These are phyloP conservation scores for Spinibarbus caldwelli DNA, from an alignment of 2,797 vertebrate species.

Conservation along the genomic window DNA sequence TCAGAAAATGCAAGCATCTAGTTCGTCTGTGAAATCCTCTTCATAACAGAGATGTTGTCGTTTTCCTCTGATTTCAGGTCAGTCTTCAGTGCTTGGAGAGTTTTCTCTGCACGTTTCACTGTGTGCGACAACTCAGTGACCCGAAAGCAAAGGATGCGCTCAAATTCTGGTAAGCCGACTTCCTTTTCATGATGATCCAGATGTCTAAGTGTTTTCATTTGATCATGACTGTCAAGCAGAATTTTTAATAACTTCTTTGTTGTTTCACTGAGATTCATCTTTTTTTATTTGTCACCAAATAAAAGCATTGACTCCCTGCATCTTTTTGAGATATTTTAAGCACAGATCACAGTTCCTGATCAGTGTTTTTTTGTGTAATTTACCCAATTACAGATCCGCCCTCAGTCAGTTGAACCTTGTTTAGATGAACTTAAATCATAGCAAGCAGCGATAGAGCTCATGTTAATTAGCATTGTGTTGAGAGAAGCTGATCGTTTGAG, in stretches of 20 bases:
- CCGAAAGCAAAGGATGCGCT: conserved; percentile 72
- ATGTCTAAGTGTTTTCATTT: neutral
- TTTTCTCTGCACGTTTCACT: conserved; percentile 83
- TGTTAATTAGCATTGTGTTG: conserved; percentile 30
- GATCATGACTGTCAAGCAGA: neutral
- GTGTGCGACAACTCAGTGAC: conserved; percentile 72
- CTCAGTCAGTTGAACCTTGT: neutral
- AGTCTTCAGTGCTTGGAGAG: conserved; percentile 81
- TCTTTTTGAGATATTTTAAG: neutral
- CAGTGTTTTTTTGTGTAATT: neutral
- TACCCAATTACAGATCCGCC: neutral
- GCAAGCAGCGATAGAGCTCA: neutral
- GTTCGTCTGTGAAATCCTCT: conserved; percentile 20
- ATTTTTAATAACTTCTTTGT: neutral
- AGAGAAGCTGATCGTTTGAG: conserved; percentile 25
- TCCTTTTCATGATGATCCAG: neutral
- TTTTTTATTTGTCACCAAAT: neutral
- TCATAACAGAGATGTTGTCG: conserved; percentile 17
- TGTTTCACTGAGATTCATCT: neutral
- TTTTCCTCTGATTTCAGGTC: conserved; percentile 68
- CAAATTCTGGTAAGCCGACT: conserved; percentile 78
- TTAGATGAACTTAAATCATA: neutral
- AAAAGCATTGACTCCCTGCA: neutral
- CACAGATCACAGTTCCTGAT: neutral
- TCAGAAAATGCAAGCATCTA: neutral